Base-by-base conservation (phyloP, 2,113 vertebrate species). In the Notothenia coriiceps region DNA sequence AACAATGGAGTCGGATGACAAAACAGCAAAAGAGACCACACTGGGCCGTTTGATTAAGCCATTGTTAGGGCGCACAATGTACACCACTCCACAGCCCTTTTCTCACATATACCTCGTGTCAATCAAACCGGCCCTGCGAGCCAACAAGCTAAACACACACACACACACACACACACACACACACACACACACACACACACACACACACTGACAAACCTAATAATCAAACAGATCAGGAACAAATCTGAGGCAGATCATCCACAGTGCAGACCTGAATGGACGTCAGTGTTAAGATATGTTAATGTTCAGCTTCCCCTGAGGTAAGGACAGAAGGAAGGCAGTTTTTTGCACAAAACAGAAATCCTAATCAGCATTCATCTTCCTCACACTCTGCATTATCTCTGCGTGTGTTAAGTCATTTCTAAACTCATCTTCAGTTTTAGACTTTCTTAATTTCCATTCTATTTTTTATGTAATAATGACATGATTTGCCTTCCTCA, bases 381-480 rank as follows among this genome's bases (percentile, higher is more conserved):
- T 59, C 20, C 10, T 12, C 4, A 25, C 35, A 59, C 4, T 78
- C 70, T 79, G 44, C 52, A 15, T 62, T 51, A 59, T 12, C 50
- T 60, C 44, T 44, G 7, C 54, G 75, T 7, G 29, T 25, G 22
- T 65, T 20, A 20, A 33, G 25, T 52, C 17, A 51, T n/a, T 11
- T 17, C 47, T 18, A 20, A 60, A 8, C 49, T 15, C 8, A 2
- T 12, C 35, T 40, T 40, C 35, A 40, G 35, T 40, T 40, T 40
- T 6, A 11, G 6, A 12, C 43, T 20, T 65, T 17, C 57, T 44
- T 22, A 7, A 69, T 63, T 18, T 74, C 90, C 87, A 80, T 90
- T 92, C 90, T 92, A 82, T 94, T 90, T 94, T 92, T 92, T 94
- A 94, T 95, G 95, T 91, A 95, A 92, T 94, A 93, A 47, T 17